Conservation (phyloP, 2,888 invertebrate species). For the Cantharis lateralis region DNA sequence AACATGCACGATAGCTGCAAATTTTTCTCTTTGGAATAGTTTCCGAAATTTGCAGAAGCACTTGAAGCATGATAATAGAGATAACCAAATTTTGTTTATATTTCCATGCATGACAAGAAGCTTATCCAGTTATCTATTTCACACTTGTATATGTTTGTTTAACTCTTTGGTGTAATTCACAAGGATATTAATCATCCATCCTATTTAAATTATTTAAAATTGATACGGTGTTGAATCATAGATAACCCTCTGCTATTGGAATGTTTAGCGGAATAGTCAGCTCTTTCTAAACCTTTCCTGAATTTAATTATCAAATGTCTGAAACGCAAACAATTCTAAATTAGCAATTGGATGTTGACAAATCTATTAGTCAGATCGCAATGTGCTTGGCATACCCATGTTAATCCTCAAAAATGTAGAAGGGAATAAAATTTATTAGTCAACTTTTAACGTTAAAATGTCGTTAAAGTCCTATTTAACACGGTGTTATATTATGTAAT, state of each 20-base stretch:
- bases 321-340: no score
- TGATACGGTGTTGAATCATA: neutral
- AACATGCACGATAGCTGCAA: neutral
- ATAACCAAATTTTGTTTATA: neutral
- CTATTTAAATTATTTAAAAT: neutral
- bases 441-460: no score
- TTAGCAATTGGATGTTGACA: no score
- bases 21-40: neutral
- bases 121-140: neutral
- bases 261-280: neutral
- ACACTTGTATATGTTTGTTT: neutral
- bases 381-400: no score
- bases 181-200: neutral
- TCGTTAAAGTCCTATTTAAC: no score
- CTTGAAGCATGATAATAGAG: neutral
- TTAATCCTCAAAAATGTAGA: no score
- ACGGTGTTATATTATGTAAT: no score
- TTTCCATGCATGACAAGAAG: neutral
- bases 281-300: neutral
- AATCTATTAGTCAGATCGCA: no score
- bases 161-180: neutral
- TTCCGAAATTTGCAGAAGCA: neutral
- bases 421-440: no score
- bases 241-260: neutral
- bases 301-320: neutral